phyloP scores from a whole-genome alignment of 1,140 invertebrate genomes.

The Chrysoperla carnea region DNA sequence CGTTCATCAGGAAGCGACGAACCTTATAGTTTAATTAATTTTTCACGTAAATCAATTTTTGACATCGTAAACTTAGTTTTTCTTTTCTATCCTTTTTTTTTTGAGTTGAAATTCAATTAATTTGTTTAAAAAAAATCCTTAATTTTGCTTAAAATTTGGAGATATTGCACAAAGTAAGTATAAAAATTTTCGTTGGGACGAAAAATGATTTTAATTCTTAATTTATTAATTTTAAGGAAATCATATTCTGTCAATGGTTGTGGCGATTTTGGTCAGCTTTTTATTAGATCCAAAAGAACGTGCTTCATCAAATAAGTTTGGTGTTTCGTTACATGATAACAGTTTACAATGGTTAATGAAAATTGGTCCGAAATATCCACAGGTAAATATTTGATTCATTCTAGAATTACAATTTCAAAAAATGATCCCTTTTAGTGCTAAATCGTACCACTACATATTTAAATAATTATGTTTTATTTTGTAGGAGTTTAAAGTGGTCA shows the following conservation, averaged over 20 bases:
- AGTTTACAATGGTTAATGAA: conserved; percentile 76
- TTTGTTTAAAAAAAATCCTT: too few species aligned
- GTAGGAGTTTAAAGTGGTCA: conserved; percentile 79
- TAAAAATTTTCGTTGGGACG: neutral
- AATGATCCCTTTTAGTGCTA: too few species aligned
- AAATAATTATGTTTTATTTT: conserved; percentile 10
- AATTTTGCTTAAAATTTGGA: conserved; percentile 15
- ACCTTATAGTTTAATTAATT: too few species aligned
- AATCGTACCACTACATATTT: conserved; percentile 4
- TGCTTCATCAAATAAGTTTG: conserved; percentile 39
- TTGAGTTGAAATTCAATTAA: too few species aligned
- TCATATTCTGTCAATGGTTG: conserved; percentile 69
- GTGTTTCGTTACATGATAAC: conserved; percentile 60
- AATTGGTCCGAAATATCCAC: conserved; percentile 79
- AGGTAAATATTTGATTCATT: conserved; percentile 39
- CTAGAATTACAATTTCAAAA: too few species aligned
- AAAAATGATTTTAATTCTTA: conserved; percentile 2
- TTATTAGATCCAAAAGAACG: conserved; percentile 50
- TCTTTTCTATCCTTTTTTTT: too few species aligned
- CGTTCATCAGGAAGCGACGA: too few species aligned
- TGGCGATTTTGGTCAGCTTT: conserved; percentile 76
- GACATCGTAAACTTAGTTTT: too few species aligned
- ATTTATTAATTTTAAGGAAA: conserved; percentile 43
- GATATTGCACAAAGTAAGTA: conserved; percentile 32
- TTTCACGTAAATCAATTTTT: too few species aligned